Evolutionary conservation across 2,797 vertebrate genomes (phyloP), one percentile per base, ranked within the genome.

Genomic region (Lagothrix lagotricha): DNA sequence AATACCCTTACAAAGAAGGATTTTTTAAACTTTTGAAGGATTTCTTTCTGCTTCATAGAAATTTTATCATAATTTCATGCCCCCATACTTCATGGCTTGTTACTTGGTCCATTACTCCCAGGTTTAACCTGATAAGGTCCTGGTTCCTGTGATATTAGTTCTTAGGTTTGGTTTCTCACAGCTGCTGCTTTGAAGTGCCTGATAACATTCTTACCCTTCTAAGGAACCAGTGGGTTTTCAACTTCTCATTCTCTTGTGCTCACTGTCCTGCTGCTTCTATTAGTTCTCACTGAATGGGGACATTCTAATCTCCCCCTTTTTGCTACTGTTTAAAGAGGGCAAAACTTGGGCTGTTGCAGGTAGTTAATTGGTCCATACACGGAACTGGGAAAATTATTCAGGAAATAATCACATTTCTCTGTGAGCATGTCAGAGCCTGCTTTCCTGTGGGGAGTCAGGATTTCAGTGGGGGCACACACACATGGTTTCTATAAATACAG

Each of bases 41-140:
- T 98, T 64, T 22, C 94, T 97, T 97, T 97, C 58, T 96, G 90
- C 97, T 97, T 97, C 93, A 73, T 90, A 98, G 97, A 98, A 97
- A 97, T 97, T 97, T 98, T 98, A 98, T 98, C 97, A 91, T 97
- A 97, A 98, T 98, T 98, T 98, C 96, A 98, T 98, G 98, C 86
- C 90, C 97, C 88, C 36, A 61, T 76, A 97, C 97, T 98, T 98
- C 97, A 97, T 2, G 93, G 97, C 98, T 98, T 98, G 96, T 99
- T 98, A 97, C 90, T 98, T 72, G 50, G 73, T 98, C 96, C 97
- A 97, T 98, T 98, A 98, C 97, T 97, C 95, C 97, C 94, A 92
- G 64, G 97, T 97, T 98, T 97, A 97, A 97, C 97, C 97, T 96
- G 97, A 98, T 98, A 98, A 98, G 91, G 97, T 94, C 96, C 97